Base-by-base conservation (phyloP, 2,888 invertebrate genomes). In the Mesorhabditis sp. region DNA sequence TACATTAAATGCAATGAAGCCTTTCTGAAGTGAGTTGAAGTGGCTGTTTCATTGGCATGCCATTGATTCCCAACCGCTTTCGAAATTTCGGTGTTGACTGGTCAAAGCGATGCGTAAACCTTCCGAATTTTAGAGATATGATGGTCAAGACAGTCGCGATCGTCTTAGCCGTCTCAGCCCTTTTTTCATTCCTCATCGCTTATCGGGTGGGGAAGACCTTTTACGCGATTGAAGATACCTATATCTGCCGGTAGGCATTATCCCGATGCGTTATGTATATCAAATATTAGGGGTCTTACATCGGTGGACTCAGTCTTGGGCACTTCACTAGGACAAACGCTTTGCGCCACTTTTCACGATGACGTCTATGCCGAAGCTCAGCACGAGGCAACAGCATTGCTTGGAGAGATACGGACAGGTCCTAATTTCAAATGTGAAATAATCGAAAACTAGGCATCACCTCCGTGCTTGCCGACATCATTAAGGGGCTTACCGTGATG, bases 261-360 rank as follows among this genome's bases (percentile, higher is more conserved):
- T 28, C 28, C 28, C 28, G 28, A 28, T 28, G 28, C 28, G 28
- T 28, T 28, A 28, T 28, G 28, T 28, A 28, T 28, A 28, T 28
- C 28, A 28, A 50, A 50, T 50, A 13, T 50, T n/a, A 50, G 58
- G 7, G 58, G 58, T n/a, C n/a, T 50, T 10, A 50, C 10, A 13
- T 50, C 10, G 58, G n/a, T 50, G 58, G 58, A 50, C 58, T 50
- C 58, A 0, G n/a, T n/a, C 7, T 50, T 50, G n/a, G 58, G 58
- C 58, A 50, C 58, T 50, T 10, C 7, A 13, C 58, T 50, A 10
- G 7, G 10, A n/a, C 58, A 1, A 50, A 50, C 58, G 7, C 58
- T 50, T n/a, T 50, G 58, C 58, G 58, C 58, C 7, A 50, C 58
- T 50, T 50, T 50, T n/a, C 58, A 50, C 58, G 58, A 50, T n/a